Conservation (phyloP, 2,113 vertebrate species). For the Loxodonta africana region DNA sequence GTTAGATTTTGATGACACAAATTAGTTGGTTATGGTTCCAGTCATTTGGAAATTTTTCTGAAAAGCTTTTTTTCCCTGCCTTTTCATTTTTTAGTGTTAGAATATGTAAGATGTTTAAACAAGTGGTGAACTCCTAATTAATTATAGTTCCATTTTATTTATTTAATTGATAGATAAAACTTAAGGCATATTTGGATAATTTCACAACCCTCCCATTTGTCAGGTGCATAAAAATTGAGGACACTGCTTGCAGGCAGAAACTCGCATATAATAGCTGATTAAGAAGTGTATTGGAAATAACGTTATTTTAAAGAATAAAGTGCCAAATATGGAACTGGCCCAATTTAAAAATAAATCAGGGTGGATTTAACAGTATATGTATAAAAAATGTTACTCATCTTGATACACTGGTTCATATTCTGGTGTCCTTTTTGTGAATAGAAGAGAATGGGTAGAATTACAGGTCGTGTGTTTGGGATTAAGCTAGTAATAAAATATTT, state of each 20-base stretch:
- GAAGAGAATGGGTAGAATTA: not conserved
- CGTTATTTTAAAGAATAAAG: conserved; percentile 26
- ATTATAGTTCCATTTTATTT: conserved; percentile 47
- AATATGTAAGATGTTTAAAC: conserved; percentile 61
- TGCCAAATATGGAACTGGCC: not conserved
- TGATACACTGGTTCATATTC: not conserved
- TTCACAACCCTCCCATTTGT: not conserved
- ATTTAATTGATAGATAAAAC: conserved; percentile 32
- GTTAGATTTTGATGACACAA: conserved; percentile 73
- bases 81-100: conserved; percentile 70
- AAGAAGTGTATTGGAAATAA: not conserved
- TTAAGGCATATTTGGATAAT: not conserved
- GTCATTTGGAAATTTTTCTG: conserved; percentile 74
- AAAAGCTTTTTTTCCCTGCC: conserved; percentile 32
- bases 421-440: not conserved
- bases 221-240: not conserved
- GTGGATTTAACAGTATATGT: not conserved
- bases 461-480: not conserved
- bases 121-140: not conserved
- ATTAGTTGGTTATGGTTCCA: conserved; percentile 78
- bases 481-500: not conserved
- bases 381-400: not conserved
- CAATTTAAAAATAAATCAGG: not conserved
- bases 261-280: not conserved
- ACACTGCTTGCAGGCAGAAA: not conserved